A percentile compares a stretch with the other conserved stretches of the same genome.
phyloP scores from a whole-genome alignment of 2,888 invertebrate species.

The Tupiocoris notatus region DNA sequence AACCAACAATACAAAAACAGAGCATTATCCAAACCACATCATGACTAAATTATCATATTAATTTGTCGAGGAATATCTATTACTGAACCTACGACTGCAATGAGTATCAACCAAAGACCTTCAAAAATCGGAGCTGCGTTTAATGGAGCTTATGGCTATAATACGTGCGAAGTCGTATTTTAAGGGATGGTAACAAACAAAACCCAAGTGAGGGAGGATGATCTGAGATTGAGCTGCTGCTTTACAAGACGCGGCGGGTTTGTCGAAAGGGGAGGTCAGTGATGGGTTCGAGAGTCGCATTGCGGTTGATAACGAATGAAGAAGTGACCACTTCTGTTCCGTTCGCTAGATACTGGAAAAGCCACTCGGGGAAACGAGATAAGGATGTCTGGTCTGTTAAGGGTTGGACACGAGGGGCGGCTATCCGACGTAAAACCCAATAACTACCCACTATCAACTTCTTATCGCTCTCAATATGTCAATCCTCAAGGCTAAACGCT shows the following conservation, averaged over 20 bases:
- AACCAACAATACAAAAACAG: too few relatives aligned
- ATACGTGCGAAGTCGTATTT: too few relatives aligned
- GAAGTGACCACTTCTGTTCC: conserved; percentile 35
- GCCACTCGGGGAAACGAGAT: background rate
- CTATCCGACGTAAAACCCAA: conserved; percentile 29
- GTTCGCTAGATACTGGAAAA: conserved; percentile 9
- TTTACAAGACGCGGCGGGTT: background rate
- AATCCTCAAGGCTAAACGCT: conserved; percentile 20
- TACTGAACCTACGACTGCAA: too few relatives aligned
- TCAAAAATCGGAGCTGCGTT: too few relatives aligned
- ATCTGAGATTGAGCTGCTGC: background rate
- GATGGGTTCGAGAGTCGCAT: conserved; percentile 15
- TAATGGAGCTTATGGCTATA: too few relatives aligned
- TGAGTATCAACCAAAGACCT: too few relatives aligned
- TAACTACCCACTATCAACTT: conserved; percentile 37
- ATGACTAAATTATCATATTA: too few relatives aligned
- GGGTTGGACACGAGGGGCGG: background rate
- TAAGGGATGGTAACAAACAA: too few relatives aligned
- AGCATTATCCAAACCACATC: too few relatives aligned
- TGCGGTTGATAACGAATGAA: conserved; percentile 35
- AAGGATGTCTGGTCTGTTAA: background rate
- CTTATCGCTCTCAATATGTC: conserved; percentile 37
- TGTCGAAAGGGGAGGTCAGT: conserved; percentile 10
- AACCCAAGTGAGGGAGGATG: too few relatives aligned
- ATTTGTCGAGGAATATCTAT: too few relatives aligned